Evolutionary conservation across 1,140 invertebrate genomes (phyloP).

Genomic region (Vanessa atalanta): DNA sequence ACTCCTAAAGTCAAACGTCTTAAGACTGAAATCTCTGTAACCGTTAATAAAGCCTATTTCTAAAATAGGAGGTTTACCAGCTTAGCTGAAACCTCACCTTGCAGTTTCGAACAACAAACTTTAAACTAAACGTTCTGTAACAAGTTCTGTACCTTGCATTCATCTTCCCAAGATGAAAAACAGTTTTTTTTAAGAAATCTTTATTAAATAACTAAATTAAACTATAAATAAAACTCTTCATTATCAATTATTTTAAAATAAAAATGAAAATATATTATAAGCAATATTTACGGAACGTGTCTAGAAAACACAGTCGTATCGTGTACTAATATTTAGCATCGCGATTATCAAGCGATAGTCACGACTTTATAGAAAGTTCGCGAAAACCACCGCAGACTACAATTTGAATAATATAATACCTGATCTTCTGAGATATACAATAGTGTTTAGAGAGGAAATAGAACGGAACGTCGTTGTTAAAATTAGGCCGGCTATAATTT

Average conservation of each 20-base stretch:
- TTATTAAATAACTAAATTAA: neutral
- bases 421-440: conserved; percentile 17
- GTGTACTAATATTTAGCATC: conserved; percentile 33
- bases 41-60: conserved; percentile 14
- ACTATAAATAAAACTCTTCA: neutral
- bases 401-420: conserved; percentile 37
- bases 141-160: conserved; percentile 3
- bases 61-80: conserved; percentile 1
- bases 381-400: conserved; percentile 37
- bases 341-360: conserved; percentile 36
- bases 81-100: conserved; percentile 6
- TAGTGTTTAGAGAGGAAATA: neutral
- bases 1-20: neutral
- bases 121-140: conserved; percentile 10
- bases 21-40: neutral
- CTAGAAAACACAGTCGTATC: conserved; percentile 27
- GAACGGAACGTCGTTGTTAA: neutral
- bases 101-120: conserved; percentile 11
- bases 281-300: conserved; percentile 13
- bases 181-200: too few relatives aligned
- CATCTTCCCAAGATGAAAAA: neutral
- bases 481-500: neutral
- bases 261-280: neutral
- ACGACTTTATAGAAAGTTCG: conserved; percentile 48
- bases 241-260: neutral